Percentiles rank a stretch among this genome's conserved stretches.
Evolutionary conservation across 2,888 invertebrate species (phyloP).

Genomic region (Parascotia fuliginaria): DNA sequence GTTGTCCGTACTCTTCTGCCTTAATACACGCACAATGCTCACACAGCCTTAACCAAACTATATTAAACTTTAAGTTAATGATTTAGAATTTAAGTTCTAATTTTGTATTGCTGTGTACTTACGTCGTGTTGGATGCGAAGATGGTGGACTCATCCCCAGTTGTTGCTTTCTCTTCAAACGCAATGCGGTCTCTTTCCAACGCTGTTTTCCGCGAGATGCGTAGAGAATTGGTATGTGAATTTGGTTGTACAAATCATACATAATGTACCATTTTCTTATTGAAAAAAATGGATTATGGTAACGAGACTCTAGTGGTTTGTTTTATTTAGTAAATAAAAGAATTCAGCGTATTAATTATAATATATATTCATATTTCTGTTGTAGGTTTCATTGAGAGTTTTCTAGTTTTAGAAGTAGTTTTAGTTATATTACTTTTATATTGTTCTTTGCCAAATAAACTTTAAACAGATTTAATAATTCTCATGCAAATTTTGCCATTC

Average conservation of each 20-base stretch:
- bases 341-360: too few species aligned
- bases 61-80: conserved; percentile 13
- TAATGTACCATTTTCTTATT: conserved; percentile 46
- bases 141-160: conserved; percentile 72
- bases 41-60: conserved; percentile 46
- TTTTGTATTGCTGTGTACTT: conserved; percentile 23
- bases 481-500: too few species aligned
- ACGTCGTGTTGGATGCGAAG: conserved; percentile 43
- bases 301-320: conserved; percentile 15
- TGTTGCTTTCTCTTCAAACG: conserved; percentile 75
- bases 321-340: conserved; percentile 9
- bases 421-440: too few species aligned
- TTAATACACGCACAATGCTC: conserved; percentile 83
- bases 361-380: too few species aligned
- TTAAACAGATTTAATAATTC: too few species aligned
- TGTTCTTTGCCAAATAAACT: too few species aligned
- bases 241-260: conserved; percentile 46
- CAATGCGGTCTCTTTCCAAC: conserved; percentile 80
- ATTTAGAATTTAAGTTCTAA: conserved; percentile 23
- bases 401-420: too few species aligned
- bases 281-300: conserved; percentile 45
- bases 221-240: conserved; percentile 50
- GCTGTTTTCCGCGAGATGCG: conserved; percentile 73
- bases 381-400: too few species aligned
- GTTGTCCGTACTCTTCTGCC: conserved; percentile 86